Evolutionary conservation across 2,888 invertebrate species (phyloP).

Genomic region (Gastrophysa polygoni): DNA sequence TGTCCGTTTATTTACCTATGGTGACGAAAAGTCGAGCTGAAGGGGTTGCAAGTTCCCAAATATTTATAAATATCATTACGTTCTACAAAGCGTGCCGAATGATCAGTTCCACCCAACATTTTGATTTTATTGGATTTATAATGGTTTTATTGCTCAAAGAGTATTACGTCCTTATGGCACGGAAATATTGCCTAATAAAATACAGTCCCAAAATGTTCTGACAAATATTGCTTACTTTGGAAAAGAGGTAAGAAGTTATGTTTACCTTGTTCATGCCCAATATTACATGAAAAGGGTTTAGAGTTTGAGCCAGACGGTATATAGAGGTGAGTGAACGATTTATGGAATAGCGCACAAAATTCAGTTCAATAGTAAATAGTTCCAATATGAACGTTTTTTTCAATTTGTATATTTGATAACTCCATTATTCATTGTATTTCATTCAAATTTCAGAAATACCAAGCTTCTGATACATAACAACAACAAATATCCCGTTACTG

Average conservation of each 20-base stretch:
- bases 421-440: too few relatives aligned
- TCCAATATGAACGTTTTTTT: too few relatives aligned
- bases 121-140: background rate
- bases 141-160: background rate
- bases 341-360: background rate
- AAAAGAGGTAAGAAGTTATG: constrained; percentile 13
- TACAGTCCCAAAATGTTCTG: constrained; percentile 2
- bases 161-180: background rate
- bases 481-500: too few relatives aligned
- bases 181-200: constrained; percentile 13
- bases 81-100: background rate
- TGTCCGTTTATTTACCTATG: too few relatives aligned
- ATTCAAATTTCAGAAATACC: too few relatives aligned
- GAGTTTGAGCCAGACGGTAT: background rate
- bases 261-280: background rate
- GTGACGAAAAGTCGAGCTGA: too few relatives aligned
- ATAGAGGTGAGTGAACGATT: background rate
- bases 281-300: background rate
- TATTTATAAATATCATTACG: background rate
- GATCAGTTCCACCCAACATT: background rate
- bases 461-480: too few relatives aligned
- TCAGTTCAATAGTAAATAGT: background rate
- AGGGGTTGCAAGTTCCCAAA: background rate
- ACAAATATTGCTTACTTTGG: background rate
- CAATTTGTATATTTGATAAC: too few relatives aligned